Conservation (phyloP, 2,888 invertebrate genomes). For the Ctena decussata region DNA sequence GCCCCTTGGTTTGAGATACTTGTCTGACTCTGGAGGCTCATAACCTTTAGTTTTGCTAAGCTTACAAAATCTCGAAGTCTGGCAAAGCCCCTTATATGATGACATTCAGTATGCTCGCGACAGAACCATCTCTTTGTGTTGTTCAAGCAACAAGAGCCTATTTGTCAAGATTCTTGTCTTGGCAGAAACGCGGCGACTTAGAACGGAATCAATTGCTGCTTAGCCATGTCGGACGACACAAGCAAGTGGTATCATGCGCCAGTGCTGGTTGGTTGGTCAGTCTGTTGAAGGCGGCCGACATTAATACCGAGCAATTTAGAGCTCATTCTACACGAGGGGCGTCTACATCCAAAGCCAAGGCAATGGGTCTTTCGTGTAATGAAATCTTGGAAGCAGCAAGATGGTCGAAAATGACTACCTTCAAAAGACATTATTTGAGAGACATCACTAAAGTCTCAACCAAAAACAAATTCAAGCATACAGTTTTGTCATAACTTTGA, state of each 20-base stretch:
- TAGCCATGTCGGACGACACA: not conserved
- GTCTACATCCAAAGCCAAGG: not conserved
- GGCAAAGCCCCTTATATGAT: not conserved
- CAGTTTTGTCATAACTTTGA: not conserved
- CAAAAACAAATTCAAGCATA: not conserved
- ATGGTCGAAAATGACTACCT: not conserved
- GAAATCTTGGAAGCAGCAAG: not conserved
- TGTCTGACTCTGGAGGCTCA: not conserved
- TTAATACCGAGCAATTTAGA: slow-evolving; percentile 1
- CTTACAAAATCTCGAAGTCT: not conserved
- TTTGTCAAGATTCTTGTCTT: not conserved
- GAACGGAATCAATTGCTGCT: not conserved
- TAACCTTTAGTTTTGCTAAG: not conserved
- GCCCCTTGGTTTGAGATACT: not conserved
- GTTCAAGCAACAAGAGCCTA: slow-evolving; percentile 7
- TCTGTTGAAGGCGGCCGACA: not conserved
- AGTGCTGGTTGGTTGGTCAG: slow-evolving; percentile 14
- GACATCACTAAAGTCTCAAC: not conserved
- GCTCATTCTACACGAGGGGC: slow-evolving; percentile 21
- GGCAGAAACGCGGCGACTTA: not conserved
- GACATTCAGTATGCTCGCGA: not conserved
- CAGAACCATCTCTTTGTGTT: not conserved
- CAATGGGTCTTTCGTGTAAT: not conserved
- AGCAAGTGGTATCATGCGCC: not conserved
- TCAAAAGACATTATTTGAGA: not conserved